phyloP scores from a whole-genome alignment of 2,888 invertebrate species.

The Megalurothrips usitatus region DNA sequence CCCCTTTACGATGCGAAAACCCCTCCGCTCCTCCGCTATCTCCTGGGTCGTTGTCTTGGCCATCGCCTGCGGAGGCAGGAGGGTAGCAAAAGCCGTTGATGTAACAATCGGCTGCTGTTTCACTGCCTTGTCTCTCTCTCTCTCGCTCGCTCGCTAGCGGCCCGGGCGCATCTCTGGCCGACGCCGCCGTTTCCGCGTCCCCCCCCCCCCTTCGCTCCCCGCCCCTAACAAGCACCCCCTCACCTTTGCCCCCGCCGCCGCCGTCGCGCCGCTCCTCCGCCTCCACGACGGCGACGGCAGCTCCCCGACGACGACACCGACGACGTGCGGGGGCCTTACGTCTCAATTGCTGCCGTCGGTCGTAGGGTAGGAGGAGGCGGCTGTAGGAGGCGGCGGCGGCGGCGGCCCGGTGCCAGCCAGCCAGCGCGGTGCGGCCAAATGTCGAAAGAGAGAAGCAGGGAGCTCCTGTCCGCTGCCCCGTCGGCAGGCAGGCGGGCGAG shows the following conservation, averaged over 20 bases:
- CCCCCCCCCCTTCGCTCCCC: not conserved
- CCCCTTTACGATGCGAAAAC: no score
- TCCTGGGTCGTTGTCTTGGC: no score
- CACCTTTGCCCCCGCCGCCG: not conserved
- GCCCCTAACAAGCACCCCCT: not conserved
- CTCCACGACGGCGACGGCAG: not conserved
- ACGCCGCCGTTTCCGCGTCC: slow-evolving; percentile 6
- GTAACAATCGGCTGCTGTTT: not conserved
- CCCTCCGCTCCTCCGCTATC: no score
- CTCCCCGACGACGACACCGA: not conserved
- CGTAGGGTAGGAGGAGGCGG: not conserved
- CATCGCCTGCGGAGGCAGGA: no score
- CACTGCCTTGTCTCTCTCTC: no score
- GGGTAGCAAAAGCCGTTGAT: not conserved
- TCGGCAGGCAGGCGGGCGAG: no score
- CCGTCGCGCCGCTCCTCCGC: not conserved
- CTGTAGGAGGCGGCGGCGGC: not conserved
- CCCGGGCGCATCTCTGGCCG: not conserved
- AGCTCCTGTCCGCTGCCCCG: no score
- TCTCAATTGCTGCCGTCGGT: not conserved
- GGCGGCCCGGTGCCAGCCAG: not conserved
- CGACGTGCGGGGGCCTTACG: not conserved
- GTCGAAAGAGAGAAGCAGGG: not conserved
- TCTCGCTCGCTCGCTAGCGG: no score
- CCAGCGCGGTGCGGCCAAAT: not conserved